A percentile compares a stretch with the other conserved stretches of the same genome.
Evolutionary conservation across 2,113 vertebrate species (phyloP).

Genomic region (Lampris incognitus): DNA sequence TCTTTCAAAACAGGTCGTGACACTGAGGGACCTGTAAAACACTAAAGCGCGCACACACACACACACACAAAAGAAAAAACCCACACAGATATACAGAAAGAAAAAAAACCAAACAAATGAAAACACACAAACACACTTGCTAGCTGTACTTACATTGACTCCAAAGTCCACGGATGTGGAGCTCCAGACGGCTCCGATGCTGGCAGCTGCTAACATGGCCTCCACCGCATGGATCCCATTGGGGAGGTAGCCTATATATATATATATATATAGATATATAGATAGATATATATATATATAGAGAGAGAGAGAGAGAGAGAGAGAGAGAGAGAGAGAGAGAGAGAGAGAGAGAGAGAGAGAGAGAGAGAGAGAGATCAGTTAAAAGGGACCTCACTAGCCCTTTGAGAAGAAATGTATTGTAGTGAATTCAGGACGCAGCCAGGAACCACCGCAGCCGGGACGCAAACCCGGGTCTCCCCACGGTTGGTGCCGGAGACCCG

Average conservation of each 20-base stretch:
- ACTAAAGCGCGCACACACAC: too few species aligned
- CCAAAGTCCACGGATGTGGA: slow-evolving; percentile 96
- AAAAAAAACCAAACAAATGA: neutral
- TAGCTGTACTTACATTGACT: slow-evolving; percentile 86
- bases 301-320: neutral
- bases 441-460: too few species aligned
- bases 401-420: too few species aligned
- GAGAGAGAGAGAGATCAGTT: neutral
- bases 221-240: slow-evolving; percentile 90
- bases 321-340: neutral
- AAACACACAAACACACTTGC: neutral
- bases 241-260: slow-evolving; percentile 91
- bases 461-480: too few species aligned
- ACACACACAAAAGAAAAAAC: slow-evolving; percentile 73
- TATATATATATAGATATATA: too few species aligned
- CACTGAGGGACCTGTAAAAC: too few species aligned
- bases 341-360: neutral
- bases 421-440: too few species aligned
- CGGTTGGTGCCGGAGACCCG: too few species aligned
- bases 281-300: too few species aligned
- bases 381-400: neutral
- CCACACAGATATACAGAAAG: slow-evolving; percentile 72
- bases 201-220: slow-evolving; percentile 94
- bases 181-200: slow-evolving; percentile 96
- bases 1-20: too few species aligned